Percentiles rank a stretch among this genome's conserved stretches.
Evolutionary conservation across 2,113 vertebrate genomes (phyloP).

Genomic region (Xyliphius kryptos): DNA sequence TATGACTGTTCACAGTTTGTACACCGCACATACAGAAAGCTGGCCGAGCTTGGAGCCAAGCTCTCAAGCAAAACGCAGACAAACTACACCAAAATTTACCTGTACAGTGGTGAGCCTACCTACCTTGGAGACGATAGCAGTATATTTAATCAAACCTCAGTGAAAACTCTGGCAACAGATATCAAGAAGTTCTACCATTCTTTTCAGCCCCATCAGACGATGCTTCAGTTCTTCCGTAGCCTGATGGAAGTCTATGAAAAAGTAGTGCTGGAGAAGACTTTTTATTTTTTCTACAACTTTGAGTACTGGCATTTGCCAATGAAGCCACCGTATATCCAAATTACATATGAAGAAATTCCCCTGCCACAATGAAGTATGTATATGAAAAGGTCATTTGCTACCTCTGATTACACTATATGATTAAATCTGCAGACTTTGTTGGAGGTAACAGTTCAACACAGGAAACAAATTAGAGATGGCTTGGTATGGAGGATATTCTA

Average conservation of each 20-base stretch:
- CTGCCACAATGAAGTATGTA: too few species aligned
- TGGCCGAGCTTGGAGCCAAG: conserved; percentile 76
- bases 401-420: too few species aligned
- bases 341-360: conserved; percentile 86
- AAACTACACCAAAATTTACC: conserved; percentile 91
- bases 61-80: conserved; percentile 76
- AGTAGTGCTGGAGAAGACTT: conserved; percentile 71
- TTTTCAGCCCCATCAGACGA: conserved; percentile 76
- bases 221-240: conserved; percentile 67
- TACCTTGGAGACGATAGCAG: conserved; percentile 85
- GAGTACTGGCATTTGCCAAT: conserved; percentile 95
- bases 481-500: too few species aligned
- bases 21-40: conserved; percentile 76
- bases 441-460: too few species aligned
- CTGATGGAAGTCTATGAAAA: conserved; percentile 71
- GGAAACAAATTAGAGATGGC: too few species aligned
- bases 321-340: conserved; percentile 81
- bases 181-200: conserved; percentile 78
- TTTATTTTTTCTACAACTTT: conserved; percentile 95
- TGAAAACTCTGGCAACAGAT: conserved; percentile 71
- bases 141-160: conserved; percentile 79
- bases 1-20: conserved; percentile 95
- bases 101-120: conserved; percentile 84
- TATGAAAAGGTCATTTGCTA: too few species aligned
- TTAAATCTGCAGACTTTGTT: too few species aligned